phyloP scores from a whole-genome alignment of 2,888 invertebrate species.

The Melitaea athalia region DNA sequence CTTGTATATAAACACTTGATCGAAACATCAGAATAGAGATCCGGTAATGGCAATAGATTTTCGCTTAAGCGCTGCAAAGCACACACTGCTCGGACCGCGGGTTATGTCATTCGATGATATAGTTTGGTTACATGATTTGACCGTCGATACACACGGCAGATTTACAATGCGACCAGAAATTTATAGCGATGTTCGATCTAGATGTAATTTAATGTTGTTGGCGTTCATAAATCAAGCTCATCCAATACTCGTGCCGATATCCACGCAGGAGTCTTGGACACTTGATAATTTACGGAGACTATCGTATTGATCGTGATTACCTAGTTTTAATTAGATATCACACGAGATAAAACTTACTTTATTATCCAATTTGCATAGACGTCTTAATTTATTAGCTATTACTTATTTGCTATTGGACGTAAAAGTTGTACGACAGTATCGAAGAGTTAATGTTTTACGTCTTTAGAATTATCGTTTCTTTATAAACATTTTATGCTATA shows the following conservation, averaged over 20 bases:
- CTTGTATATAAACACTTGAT: constrained; percentile 8
- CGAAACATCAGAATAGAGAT: constrained; percentile 17
- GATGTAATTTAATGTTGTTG: constrained; percentile 81
- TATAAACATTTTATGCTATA: neutral
- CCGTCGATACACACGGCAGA: constrained; percentile 75
- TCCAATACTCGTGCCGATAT: constrained; percentile 65
- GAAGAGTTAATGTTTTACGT: neutral
- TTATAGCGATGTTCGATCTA: constrained; percentile 80
- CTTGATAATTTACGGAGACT: constrained; percentile 61
- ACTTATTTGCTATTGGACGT: neutral
- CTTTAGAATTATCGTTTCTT: neutral
- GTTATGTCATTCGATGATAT: constrained; percentile 64
- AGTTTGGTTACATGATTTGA: constrained; percentile 73
- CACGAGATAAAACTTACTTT: constrained; percentile 21
- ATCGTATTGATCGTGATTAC: constrained; percentile 52
- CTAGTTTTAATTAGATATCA: constrained; percentile 52
- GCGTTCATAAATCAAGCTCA: constrained; percentile 76
- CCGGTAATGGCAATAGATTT: constrained; percentile 30
- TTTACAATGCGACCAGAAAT: constrained; percentile 78
- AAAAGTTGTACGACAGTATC: neutral
- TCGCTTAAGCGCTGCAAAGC: constrained; percentile 18
- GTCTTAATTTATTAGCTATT: constrained; percentile 20
- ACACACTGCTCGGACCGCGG: constrained; percentile 38
- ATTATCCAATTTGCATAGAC: constrained; percentile 28
- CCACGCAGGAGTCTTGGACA: constrained; percentile 61